phyloP scores from a whole-genome alignment of 2,888 invertebrate species.

The Griposia aprilina region DNA sequence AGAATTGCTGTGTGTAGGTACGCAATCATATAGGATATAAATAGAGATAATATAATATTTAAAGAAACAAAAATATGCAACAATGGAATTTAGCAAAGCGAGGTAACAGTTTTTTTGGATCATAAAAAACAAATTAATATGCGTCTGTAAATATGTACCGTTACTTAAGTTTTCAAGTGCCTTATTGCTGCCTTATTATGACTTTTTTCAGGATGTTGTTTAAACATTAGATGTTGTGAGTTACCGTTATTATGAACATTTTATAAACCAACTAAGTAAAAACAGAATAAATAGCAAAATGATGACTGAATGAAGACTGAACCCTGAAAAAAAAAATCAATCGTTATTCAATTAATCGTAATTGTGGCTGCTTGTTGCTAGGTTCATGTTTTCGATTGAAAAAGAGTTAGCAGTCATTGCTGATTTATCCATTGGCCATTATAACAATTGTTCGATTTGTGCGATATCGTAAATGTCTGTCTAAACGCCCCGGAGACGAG shows the following conservation, averaged over 20 bases:
- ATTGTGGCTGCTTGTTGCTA: conserved; percentile 30
- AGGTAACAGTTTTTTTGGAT: not conserved
- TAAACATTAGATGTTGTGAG: not conserved
- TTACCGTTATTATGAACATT: not conserved
- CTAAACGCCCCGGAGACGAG: conserved; percentile 9
- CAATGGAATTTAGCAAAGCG: not conserved
- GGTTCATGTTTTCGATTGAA: conserved; percentile 38
- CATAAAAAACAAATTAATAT: not conserved
- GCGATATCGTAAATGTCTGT: conserved; percentile 26
- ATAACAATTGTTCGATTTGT: conserved; percentile 53
- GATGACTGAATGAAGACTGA: too few species aligned
- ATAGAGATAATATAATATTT: not conserved
- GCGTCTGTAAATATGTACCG: not conserved
- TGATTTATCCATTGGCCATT: conserved; percentile 53
- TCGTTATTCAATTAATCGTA: conserved; percentile 31
- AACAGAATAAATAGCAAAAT: not conserved
- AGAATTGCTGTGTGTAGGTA: not conserved
- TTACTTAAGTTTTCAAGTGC: not conserved
- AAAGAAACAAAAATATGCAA: not conserved
- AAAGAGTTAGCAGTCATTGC: conserved; percentile 48
- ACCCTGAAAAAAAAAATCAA: not conserved
- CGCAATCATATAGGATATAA: too few species aligned
- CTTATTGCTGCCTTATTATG: too few species aligned
- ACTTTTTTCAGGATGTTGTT: not conserved
- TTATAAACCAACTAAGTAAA: not conserved